phyloP scores from a whole-genome alignment of 1,140 invertebrate genomes.

The Eubasilissa regina region DNA sequence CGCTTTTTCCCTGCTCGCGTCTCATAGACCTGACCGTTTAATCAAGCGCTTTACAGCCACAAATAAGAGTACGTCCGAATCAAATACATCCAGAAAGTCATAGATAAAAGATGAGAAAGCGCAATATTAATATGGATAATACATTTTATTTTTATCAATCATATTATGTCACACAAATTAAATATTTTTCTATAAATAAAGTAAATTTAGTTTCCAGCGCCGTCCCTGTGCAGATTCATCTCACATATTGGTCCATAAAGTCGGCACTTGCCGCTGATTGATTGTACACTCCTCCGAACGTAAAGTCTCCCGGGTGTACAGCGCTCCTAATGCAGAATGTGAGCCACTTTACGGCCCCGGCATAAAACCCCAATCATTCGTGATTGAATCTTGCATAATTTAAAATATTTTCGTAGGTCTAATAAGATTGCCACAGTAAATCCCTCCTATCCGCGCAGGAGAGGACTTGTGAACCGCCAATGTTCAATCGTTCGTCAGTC shows the following conservation, averaged over 20 bases:
- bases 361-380: conserved; percentile 30
- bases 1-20: too few relatives aligned
- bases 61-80: too few relatives aligned
- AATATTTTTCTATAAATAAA: too few relatives aligned
- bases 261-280: conserved; percentile 57
- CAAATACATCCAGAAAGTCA: too few relatives aligned
- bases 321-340: conserved; percentile 1
- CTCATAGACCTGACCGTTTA: too few relatives aligned
- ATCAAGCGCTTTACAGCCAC: too few relatives aligned
- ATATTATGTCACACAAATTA: too few relatives aligned
- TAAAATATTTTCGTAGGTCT: conserved; percentile 24
- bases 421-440: conserved; percentile 4
- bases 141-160: too few relatives aligned
- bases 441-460: background rate
- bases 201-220: background rate
- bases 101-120: too few relatives aligned
- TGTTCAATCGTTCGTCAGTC: too few relatives aligned
- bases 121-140: too few relatives aligned
- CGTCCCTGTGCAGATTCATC: conserved; percentile 25
- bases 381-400: conserved; percentile 38
- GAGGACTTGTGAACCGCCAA: too few relatives aligned
- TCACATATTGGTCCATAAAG: conserved; percentile 60
- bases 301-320: conserved; percentile 19
- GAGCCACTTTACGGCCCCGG: conserved; percentile 10
- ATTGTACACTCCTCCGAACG: conserved; percentile 51